phyloP scores from a whole-genome alignment of 2,888 invertebrate genomes.

The Cyclophora albipunctata region DNA sequence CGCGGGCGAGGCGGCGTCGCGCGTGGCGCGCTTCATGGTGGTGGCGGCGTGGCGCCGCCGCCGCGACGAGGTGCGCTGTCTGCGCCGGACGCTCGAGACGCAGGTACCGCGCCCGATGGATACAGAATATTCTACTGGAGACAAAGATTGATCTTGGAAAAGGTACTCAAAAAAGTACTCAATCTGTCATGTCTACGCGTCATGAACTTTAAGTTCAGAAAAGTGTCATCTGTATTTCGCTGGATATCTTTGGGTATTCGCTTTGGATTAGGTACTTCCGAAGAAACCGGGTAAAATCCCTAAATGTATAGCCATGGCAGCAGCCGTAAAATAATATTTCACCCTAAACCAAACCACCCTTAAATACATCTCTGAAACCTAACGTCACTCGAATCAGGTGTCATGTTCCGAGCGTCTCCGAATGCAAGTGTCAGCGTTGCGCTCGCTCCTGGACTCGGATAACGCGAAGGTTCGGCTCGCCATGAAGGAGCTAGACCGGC shows the following conservation, averaged over 20 bases:
- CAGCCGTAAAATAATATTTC: no score
- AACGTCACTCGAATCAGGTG: conserved; percentile 34
- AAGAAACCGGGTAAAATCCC: no score
- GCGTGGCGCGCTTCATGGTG: conserved; percentile 62
- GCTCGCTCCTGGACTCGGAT: conserved; percentile 75
- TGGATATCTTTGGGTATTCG: no score
- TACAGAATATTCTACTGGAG: neutral
- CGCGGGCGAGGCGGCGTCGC: conserved; percentile 53
- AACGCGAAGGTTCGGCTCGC: conserved; percentile 68
- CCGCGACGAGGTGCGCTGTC: conserved; percentile 60
- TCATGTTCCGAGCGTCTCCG: conserved; percentile 65
- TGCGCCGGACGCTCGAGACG: conserved; percentile 59
- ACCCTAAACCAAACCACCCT: no score
- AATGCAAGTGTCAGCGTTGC: conserved; percentile 74
- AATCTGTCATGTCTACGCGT: no score
- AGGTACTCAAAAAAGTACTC: no score
- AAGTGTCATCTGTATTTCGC: no score
- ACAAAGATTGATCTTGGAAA: no score
- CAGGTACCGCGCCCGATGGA: conserved; percentile 33
- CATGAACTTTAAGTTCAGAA: no score
- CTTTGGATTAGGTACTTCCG: no score
- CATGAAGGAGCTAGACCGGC: conserved; percentile 62
- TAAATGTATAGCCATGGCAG: no score
- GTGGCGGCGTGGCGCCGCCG: conserved; percentile 71
- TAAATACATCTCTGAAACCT: no score